A percentile compares a stretch with the other conserved stretches of the same genome.
These are phyloP conservation scores for Simalia tracyae DNA, from an alignment of 2,797 vertebrate species.

Conservation along the genomic window DNA sequence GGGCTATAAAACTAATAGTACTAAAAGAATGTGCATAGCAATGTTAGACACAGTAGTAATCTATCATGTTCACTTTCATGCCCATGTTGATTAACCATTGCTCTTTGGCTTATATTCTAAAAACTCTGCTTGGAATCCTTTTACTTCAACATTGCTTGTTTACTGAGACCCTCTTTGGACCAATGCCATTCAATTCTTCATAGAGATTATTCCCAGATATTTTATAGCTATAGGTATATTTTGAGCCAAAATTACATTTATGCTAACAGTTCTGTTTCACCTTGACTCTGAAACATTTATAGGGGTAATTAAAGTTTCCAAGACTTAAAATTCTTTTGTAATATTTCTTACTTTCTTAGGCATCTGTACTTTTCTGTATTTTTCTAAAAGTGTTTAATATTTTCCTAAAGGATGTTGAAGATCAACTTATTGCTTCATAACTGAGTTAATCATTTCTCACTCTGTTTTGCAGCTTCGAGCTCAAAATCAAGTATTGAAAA, in stretches of 20 bases:
- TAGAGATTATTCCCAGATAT: background rate
- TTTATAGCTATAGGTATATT: background rate
- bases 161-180: background rate
- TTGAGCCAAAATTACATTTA: background rate
- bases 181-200: background rate
- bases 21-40: background rate
- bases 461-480: conserved; percentile 86
- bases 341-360: background rate
- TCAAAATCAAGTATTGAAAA: conserved; percentile 98
- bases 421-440: conserved; percentile 27
- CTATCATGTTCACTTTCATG: background rate
- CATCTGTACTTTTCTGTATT: background rate
- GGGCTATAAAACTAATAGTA: background rate
- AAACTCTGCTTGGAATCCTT: background rate
- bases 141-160: background rate
- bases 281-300: background rate
- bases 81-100: background rate
- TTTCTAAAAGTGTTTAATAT: conserved; percentile 4
- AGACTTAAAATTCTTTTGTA: background rate
- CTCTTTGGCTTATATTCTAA: background rate
- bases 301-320: background rate
- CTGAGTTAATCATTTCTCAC: conserved; percentile 18
- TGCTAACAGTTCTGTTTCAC: background rate
- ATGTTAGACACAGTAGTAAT: no score
- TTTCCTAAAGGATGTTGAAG: background rate